phyloP scores from a whole-genome alignment of 2,113 vertebrate genomes.

The Atlantisia rogersi region DNA sequence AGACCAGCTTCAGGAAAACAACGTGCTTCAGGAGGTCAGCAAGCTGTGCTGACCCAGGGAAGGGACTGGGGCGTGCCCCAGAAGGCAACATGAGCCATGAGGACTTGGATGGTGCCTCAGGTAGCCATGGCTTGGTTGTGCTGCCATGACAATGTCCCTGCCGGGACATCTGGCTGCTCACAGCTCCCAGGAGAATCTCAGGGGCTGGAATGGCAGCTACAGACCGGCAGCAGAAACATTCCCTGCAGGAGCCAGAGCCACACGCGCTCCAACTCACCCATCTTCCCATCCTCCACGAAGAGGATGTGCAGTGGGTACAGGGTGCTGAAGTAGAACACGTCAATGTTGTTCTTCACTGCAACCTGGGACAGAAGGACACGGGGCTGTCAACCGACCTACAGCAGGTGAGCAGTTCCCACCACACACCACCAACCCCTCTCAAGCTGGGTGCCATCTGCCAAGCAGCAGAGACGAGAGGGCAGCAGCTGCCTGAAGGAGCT shows the following conservation, averaged over 20 bases:
- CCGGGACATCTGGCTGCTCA: not conserved
- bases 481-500: not conserved
- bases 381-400: fast-evolving
- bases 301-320: conserved; percentile 95
- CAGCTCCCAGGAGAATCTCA: not conserved
- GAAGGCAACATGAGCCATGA: not conserved
- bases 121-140: not conserved
- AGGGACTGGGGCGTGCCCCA: not conserved
- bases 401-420: fast-evolving
- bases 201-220: not conserved
- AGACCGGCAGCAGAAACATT: not conserved
- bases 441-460: not conserved
- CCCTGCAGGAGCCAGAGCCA: not conserved
- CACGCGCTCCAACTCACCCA: conserved; percentile 84
- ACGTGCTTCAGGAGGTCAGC: fast-evolving
- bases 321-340: conserved; percentile 99
- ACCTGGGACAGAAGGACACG: conserved; percentile 74
- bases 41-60: fast-evolving
- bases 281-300: conserved; percentile 95
- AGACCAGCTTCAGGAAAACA: not conserved
- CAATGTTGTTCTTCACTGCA: conserved; percentile 98
- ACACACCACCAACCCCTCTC: not conserved
- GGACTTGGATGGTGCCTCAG: not conserved
- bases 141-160: not conserved
- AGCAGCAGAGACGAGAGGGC: not conserved